Percentiles rank a stretch among this genome's conserved stretches.
Evolutionary conservation across 92 coral and sea anemone genomes (phyloP).

Genomic region (Actinernus sp.): DNA sequence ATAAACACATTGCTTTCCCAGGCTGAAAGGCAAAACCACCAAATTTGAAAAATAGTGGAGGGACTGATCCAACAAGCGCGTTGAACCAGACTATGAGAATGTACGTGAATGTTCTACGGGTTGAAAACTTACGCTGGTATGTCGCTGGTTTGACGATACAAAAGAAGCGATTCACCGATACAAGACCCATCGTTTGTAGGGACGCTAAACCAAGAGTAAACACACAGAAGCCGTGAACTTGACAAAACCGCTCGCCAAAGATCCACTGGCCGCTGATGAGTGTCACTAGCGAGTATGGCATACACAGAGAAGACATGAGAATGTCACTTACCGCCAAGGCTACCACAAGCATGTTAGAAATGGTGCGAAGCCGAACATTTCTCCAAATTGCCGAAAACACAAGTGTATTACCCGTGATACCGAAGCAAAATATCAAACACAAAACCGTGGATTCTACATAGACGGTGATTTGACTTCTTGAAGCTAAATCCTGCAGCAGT

Average conservation of each 20-base stretch:
- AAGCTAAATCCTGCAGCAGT: not conserved
- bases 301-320: constrained; percentile 51
- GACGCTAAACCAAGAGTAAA: constrained; percentile 55
- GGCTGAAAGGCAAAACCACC: constrained; percentile 64
- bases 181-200: constrained; percentile 56
- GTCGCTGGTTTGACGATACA: constrained; percentile 39
- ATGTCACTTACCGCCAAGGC: constrained; percentile 68
- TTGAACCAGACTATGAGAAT: constrained; percentile 40
- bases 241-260: constrained; percentile 30
- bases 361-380: constrained; percentile 55
- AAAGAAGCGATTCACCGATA: constrained; percentile 61
- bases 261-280: constrained; percentile 49
- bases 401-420: constrained; percentile 36
- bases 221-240: constrained; percentile 55
- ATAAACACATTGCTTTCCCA: constrained; percentile 72
- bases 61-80: constrained; percentile 46
- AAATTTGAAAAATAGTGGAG: constrained; percentile 44
- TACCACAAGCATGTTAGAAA: constrained; percentile 51
- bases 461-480: not conserved
- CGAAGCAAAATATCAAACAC: constrained; percentile 7
- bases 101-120: constrained; percentile 12
- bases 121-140: constrained; percentile 26
- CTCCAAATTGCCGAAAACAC: constrained; percentile 49
- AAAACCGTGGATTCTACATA: constrained; percentile 14
- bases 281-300: constrained; percentile 60